Base-by-base conservation (phyloP, 2,888 invertebrate genomes). In the Dynastes tityus region DNA sequence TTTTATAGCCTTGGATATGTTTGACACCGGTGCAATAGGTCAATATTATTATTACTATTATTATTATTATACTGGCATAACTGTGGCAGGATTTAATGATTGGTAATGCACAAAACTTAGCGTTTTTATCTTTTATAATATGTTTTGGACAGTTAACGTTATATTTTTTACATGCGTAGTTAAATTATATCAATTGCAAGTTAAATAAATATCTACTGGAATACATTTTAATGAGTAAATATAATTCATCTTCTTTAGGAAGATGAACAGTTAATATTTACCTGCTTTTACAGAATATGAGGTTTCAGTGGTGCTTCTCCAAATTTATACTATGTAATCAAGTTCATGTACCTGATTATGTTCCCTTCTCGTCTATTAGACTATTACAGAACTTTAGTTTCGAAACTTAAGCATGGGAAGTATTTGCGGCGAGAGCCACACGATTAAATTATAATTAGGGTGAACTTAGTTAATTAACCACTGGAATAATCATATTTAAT, bases 391-490 rank as follows among this genome's bases (percentile, higher is more conserved):
- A 65, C 45, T 65, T 65, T 40, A 65, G 65, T 65, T 65, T 8
- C n/a, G 40, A 40, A 65, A 65, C 40, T 65, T 37, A 65, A 65
- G 22, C 40, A 37, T 9, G 1, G 65, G 16, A 65, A 40, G 45
- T 65, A 65, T 65, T 65, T 45, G 40, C 65, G 65, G 16, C 37
- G 40, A 16, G 16, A 8, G 45, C 40, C 40, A 16, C 65, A 65
- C 37, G 22, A 65, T 65, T 65, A 65, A 65, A 65, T 65, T n/a
- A 65, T 65, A 65, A 65, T 45, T 65, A 45, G 16, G 37, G 16
- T 65, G 37, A 37, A 65, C 45, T 45, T 2, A 40, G 65, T 65
- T 65, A 65, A 63, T 65, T 65, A 65, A 45, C 40, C 22, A n/a
- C 9, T 40, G n/a, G n/a, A 37, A 37, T 65, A 37, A 45, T 65